phyloP scores from a whole-genome alignment of 2,888 invertebrate species.

The Nephrotoma appendiculata region DNA sequence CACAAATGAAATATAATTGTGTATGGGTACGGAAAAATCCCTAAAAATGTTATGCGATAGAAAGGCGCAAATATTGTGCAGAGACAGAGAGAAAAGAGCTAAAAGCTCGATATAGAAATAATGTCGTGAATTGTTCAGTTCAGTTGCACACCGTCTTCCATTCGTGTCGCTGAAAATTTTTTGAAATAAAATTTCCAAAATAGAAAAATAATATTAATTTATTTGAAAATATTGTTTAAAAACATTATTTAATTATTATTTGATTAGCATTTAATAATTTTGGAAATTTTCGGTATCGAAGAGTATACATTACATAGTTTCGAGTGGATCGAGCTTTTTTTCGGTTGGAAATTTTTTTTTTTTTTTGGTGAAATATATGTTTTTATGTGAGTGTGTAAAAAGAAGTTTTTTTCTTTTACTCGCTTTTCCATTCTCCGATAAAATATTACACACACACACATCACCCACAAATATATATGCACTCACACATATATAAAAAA shows the following conservation, averaged over 20 bases:
- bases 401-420: not conserved
- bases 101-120: not conserved
- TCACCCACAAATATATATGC: not conserved
- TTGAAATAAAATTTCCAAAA: not conserved
- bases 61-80: not conserved
- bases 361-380: not conserved
- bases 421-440: not conserved
- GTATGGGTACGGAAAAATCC: not conserved
- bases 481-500: not conserved
- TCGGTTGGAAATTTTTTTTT: not conserved
- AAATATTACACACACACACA: not conserved
- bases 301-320: not conserved
- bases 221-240: not conserved
- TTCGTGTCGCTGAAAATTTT: conserved; percentile 11
- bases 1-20: not conserved
- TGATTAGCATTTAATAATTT: not conserved
- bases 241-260: not conserved
- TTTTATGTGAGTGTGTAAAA: not conserved
- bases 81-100: not conserved
- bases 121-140: not conserved
- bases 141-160: conserved; percentile 18
- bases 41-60: not conserved
- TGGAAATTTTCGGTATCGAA: not conserved
- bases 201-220: not conserved
- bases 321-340: not conserved